These are phyloP conservation scores for Dioctria linearis DNA, from an alignment of 2,888 invertebrate species.

Conservation along the genomic window DNA sequence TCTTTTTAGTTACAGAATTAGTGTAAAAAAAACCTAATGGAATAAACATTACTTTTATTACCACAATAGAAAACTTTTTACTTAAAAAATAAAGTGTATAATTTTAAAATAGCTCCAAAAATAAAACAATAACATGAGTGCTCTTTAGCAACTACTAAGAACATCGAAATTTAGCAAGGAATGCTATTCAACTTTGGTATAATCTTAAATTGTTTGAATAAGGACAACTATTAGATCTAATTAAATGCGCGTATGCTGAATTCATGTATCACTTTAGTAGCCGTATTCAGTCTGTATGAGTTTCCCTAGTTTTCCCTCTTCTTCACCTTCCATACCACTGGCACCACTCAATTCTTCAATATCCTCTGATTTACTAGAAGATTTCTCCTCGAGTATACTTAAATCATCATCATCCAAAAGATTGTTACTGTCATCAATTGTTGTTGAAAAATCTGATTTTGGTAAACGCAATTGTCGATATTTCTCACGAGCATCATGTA, in stretches of 20 bases:
- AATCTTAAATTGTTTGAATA: background rate
- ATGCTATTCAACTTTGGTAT: slow-evolving; percentile 19
- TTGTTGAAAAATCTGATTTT: slow-evolving; percentile 57
- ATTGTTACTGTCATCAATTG: slow-evolving; percentile 57
- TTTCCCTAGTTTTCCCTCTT: slow-evolving; percentile 3
- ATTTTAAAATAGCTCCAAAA: slow-evolving; percentile 4
- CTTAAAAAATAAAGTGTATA: background rate
- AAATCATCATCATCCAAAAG: slow-evolving; percentile 67
- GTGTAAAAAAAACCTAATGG: background rate
- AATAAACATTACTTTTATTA: no score
- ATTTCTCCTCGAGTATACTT: slow-evolving; percentile 66
- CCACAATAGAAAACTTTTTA: no score
- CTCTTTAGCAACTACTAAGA: background rate
- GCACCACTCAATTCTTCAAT: slow-evolving; percentile 64
- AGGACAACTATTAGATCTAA: background rate
- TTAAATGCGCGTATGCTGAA: background rate
- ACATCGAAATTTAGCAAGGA: slow-evolving; percentile 4
- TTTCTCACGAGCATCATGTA: slow-evolving; percentile 66
- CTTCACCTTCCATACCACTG: slow-evolving; percentile 47
- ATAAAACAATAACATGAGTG: background rate
- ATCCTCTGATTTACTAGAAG: slow-evolving; percentile 64
- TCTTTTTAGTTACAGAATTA: background rate
- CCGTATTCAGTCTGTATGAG: slow-evolving; percentile 35
- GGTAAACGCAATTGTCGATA: slow-evolving; percentile 60
- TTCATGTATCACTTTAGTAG: slow-evolving; percentile 3